phyloP scores from a whole-genome alignment of 2,888 invertebrate genomes.

The Phlogophora meticulosa region DNA sequence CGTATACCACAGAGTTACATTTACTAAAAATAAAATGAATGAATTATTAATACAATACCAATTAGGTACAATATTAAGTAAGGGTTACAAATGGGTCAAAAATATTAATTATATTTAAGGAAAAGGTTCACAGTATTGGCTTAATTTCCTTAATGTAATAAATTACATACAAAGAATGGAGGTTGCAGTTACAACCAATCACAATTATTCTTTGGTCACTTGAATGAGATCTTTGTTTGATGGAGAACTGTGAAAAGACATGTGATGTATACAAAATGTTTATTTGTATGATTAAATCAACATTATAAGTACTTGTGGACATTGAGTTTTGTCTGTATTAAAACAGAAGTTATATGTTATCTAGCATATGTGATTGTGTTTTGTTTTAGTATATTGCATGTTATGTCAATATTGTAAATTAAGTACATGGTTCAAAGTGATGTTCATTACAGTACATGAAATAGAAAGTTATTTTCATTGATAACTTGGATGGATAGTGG shows the following conservation, averaged over 20 bases:
- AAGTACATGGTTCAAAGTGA: too few species aligned
- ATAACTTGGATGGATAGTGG: background rate
- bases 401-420: background rate
- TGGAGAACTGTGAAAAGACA: slow-evolving; percentile 8
- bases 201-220: background rate
- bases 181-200: slow-evolving; percentile 24
- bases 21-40: background rate
- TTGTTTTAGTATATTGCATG: background rate
- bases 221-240: slow-evolving; percentile 25
- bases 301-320: slow-evolving; percentile 1
- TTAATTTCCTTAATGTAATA: slow-evolving; percentile 3
- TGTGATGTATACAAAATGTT: slow-evolving; percentile 9
- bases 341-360: slow-evolving; percentile 13
- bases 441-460: too few species aligned
- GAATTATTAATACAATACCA: background rate
- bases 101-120: background rate
- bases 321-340: background rate
- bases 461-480: background rate
- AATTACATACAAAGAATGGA: slow-evolving; percentile 2
- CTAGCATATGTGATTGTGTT: background rate
- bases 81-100: background rate
- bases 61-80: too few species aligned
- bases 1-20: too few species aligned
- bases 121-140: slow-evolving; percentile 1
- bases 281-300: background rate